Percentiles rank a stretch among this genome's conserved stretches.
phyloP scores from a whole-genome alignment of 2,797 vertebrate genomes.

The Hipposideros larvatus region DNA sequence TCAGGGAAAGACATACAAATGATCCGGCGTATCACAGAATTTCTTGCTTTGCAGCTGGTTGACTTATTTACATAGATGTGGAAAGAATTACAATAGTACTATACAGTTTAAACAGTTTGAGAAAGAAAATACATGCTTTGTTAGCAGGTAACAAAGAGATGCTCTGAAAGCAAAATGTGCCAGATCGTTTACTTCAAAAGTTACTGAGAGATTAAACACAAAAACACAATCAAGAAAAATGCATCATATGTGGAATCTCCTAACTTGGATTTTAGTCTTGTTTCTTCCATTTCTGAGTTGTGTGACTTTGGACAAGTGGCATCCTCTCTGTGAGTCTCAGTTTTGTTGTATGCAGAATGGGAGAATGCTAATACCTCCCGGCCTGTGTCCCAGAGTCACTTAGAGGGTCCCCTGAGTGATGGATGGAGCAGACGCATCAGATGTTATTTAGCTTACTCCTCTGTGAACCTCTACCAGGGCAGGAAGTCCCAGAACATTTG shows the following conservation, averaged over 20 bases:
- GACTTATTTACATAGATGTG: background rate
- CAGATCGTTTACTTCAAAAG: background rate
- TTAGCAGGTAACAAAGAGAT: background rate
- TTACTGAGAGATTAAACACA: background rate
- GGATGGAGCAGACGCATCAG: fast-evolving
- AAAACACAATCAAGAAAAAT: background rate
- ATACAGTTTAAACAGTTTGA: background rate
- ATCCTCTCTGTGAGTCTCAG: background rate
- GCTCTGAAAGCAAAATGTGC: background rate
- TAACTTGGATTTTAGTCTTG: background rate
- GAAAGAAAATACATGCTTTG: background rate
- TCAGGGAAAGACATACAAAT: background rate
- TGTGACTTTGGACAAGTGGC: background rate
- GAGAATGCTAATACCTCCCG: background rate
- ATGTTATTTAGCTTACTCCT: background rate
- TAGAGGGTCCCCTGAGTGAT: background rate
- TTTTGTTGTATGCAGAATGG: background rate
- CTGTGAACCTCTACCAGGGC: background rate
- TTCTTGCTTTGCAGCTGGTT: background rate
- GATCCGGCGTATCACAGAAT: fast-evolving
- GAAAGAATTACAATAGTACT: background rate
- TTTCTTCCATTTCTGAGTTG: background rate
- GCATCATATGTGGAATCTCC: background rate
- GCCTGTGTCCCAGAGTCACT: background rate
- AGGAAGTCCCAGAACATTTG: background rate